Percentiles rank a stretch among this genome's conserved stretches.
Evolutionary conservation across 2,797 vertebrate genomes (phyloP).

Genomic region (Otus scops): DNA sequence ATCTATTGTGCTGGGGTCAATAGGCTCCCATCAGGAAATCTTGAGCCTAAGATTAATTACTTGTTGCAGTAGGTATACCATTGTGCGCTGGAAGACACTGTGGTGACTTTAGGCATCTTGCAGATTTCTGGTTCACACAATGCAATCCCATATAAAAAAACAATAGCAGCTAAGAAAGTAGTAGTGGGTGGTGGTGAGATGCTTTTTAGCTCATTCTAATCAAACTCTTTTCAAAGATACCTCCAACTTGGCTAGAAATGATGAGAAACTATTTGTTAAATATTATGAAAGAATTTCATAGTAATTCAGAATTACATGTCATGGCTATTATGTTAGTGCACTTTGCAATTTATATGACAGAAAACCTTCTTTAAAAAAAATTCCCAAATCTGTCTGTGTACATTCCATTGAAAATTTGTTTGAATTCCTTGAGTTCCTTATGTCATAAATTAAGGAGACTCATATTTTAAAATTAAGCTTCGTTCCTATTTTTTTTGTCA

Average conservation of each 20-base stretch:
- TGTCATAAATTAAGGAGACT: neutral
- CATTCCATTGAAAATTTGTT: neutral
- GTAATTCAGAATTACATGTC: constrained; percentile 41
- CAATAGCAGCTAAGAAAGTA: constrained; percentile 67
- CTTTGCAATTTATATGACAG: constrained; percentile 12
- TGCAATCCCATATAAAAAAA: constrained; percentile 55
- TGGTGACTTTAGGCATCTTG: constrained; percentile 66
- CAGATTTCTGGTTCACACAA: constrained; percentile 63
- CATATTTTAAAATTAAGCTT: neutral
- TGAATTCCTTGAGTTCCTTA: neutral
- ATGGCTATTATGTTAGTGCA: constrained; percentile 19
- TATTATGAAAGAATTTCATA: constrained; percentile 21
- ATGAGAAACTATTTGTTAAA: constrained; percentile 40
- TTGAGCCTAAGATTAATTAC: constrained; percentile 90
- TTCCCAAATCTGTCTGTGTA: neutral
- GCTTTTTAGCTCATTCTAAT: constrained; percentile 59
- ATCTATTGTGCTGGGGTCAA: constrained; percentile 92
- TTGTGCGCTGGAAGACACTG: constrained; percentile 67
- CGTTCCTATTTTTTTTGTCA: neutral
- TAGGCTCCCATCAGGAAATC: constrained; percentile 88
- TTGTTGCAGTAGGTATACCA: constrained; percentile 79
- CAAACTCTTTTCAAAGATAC: constrained; percentile 51
- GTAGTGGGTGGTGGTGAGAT: constrained; percentile 68
- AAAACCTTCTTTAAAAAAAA: neutral
- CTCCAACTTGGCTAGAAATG: constrained; percentile 58